Evolutionary conservation across 2,797 vertebrate genomes (phyloP).

Genomic region (Cichlasoma orientale): DNA sequence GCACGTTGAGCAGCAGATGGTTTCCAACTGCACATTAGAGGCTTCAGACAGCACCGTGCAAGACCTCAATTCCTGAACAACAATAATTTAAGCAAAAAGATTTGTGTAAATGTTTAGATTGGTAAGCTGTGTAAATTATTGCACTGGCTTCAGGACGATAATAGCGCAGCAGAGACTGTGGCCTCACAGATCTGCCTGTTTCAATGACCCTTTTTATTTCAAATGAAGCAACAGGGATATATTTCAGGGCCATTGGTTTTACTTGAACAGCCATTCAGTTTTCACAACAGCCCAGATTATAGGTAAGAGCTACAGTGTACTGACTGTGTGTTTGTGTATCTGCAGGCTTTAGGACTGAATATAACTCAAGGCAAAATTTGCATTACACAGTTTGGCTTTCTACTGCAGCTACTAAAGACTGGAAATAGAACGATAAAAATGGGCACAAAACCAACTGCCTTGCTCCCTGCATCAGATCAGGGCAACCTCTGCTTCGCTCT

Average conservation of each 20-base stretch:
- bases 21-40: slow-evolving; percentile 34
- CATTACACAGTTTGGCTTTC: neutral
- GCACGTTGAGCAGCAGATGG: slow-evolving; percentile 36
- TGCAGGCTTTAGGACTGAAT: slow-evolving; percentile 22
- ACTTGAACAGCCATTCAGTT: slow-evolving; percentile 17
- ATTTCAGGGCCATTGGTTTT: slow-evolving; percentile 32
- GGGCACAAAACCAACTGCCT: slow-evolving; percentile 1
- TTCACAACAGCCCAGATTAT: slow-evolving; percentile 49
- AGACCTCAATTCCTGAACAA: slow-evolving; percentile 25
- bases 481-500: slow-evolving; percentile 17
- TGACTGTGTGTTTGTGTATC: neutral
- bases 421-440: neutral
- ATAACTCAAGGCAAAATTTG: slow-evolving; percentile 1
- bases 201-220: slow-evolving; percentile 13
- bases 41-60: neutral
- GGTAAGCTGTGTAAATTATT: neutral
- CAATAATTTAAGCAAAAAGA: slow-evolving; percentile 15
- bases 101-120: neutral
- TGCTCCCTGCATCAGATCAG: slow-evolving; percentile 15
- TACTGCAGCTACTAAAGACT: neutral
- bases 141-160: neutral
- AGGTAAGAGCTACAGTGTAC: slow-evolving; percentile 25
- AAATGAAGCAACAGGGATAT: slow-evolving; percentile 29
- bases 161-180: neutral
- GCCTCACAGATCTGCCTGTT: neutral